Evolutionary conservation across 2,888 invertebrate genomes (phyloP).

Genomic region (Apamea epomidion): DNA sequence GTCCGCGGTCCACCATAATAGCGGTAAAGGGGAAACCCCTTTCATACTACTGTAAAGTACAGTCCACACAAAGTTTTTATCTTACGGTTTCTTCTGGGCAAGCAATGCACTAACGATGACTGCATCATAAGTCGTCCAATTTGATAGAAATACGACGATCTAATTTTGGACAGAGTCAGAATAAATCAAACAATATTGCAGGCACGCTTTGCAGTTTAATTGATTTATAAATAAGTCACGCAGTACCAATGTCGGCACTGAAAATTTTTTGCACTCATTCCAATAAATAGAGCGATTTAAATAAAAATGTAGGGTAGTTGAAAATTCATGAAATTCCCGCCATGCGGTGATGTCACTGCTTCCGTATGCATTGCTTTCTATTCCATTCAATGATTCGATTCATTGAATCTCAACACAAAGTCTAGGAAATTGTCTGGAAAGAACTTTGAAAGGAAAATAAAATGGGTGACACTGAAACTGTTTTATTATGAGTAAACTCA

Average conservation of each 20-base stretch:
- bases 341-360: conserved; percentile 60
- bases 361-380: conserved; percentile 75
- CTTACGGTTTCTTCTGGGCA: background rate
- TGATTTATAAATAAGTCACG: background rate
- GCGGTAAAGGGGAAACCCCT: too few relatives aligned
- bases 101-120: background rate
- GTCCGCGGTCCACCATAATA: too few relatives aligned
- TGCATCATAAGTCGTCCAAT: too few relatives aligned
- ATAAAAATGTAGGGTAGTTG: conserved; percentile 71
- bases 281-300: conserved; percentile 70
- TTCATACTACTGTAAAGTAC: background rate
- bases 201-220: background rate
- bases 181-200: background rate
- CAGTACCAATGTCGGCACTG: background rate
- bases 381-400: conserved; percentile 64
- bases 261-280: conserved; percentile 21
- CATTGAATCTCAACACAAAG: conserved; percentile 57
- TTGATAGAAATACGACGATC: too few relatives aligned
- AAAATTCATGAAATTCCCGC: conserved; percentile 73
- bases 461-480: conserved; percentile 9
- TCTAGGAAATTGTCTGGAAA: conserved; percentile 30
- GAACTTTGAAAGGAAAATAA: conserved; percentile 30
- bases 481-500: conserved; percentile 4
- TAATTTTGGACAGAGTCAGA: background rate
- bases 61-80: background rate